phyloP scores from a whole-genome alignment of 2,888 invertebrate genomes.

The Agapostemon virescens region DNA sequence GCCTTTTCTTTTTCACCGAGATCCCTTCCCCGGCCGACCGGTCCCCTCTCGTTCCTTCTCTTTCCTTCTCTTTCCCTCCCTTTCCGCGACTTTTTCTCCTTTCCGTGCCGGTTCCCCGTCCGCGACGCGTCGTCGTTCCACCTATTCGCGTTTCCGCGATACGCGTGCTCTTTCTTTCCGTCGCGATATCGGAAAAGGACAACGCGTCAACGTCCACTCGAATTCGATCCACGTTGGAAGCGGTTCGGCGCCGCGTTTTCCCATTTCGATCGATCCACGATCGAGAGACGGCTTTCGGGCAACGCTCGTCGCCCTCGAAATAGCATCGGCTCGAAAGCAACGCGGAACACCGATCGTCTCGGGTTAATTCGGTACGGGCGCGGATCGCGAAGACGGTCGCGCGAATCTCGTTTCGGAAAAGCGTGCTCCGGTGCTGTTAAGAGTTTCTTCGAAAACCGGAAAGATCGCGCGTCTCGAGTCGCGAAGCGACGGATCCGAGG shows the following conservation, averaged over 20 bases:
- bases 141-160: neutral
- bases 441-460: neutral
- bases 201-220: neutral
- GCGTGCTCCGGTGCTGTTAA: too few relatives aligned
- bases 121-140: neutral
- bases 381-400: neutral
- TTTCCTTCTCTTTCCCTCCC: neutral
- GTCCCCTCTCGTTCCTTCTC: constrained; percentile 13
- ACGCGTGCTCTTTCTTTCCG: neutral
- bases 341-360: constrained; percentile 7
- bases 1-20: constrained; percentile 39
- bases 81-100: neutral
- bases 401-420: neutral
- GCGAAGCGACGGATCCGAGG: constrained; percentile 16
- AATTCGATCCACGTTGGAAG: neutral
- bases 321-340: constrained; percentile 2
- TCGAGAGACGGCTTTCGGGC: too few relatives aligned
- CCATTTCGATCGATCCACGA: constrained; percentile 2
- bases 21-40: constrained; percentile 11
- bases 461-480: neutral
- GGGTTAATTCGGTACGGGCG: too few relatives aligned
- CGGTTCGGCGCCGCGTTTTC: neutral
- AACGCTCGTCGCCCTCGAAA: neutral
- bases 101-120: neutral
- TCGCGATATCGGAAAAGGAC: neutral